Evolutionary conservation across 1,140 invertebrate genomes (phyloP), one percentile per base, ranked within the genome.

Genomic region (Littorina saxatilis): DNA sequence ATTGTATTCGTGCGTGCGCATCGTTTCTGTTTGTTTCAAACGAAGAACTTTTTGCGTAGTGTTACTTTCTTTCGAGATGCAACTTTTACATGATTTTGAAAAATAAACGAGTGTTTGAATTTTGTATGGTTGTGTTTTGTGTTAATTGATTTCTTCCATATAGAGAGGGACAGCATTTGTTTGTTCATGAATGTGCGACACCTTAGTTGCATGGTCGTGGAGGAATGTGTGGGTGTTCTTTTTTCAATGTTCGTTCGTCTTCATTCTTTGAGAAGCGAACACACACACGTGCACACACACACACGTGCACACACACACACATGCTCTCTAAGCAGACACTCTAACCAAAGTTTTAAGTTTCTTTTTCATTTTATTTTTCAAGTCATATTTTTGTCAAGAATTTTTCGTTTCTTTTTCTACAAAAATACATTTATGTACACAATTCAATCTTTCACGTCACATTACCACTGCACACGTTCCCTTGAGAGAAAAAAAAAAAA

Each of bases 361-460:
- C 17, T 47, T 79, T 78, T 63, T 73, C 66, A 79, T 52, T 66
- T 37, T 37, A 50, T 39, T 79, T 79, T 79, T 80, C 77, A 76
- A 61, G 58, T 47, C 7, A n/a, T 52, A 50, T 40, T 58, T 47
- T 47, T 63, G 7, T 80, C 61, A 40, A 23, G 55, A 68, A 73
- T 78, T 20, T 68, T 73, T 68, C 58, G 81, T 84, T 55, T 80
- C 47, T 81, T 82, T 68, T 70, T 81, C 78, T 79, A 78, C 75
- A 82, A 82, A 75, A 83, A 81, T 79, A 78, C 72, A 47, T 77
- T 61, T 80, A 81, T 81, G 72, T 75, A 78, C 66, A 79, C n/a
- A 11, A 81, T 83, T 73, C 74, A 68, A 29, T 55, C 75, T 27
- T 74, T 61, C 52, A 47, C 32, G 2, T 11, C 50, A 66, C 32